These are phyloP conservation scores for Nomia melanderi DNA, from an alignment of 1,140 invertebrate genomes.

Conservation along the genomic window DNA sequence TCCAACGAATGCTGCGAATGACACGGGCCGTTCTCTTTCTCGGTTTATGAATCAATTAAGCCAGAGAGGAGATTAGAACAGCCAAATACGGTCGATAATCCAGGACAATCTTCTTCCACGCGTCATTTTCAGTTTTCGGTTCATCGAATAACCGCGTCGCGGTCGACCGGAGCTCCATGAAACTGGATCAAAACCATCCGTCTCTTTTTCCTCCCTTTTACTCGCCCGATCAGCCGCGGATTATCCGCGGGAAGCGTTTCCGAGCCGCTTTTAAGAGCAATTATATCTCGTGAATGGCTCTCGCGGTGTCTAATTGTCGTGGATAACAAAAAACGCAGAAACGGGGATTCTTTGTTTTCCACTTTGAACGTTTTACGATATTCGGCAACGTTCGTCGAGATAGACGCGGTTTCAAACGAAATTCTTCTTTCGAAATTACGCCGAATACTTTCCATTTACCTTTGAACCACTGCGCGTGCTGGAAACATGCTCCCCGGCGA, in stretches of 20 bases:
- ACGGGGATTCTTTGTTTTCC: constrained; percentile 1
- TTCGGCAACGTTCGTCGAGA: neutral
- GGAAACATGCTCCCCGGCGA: too few species aligned
- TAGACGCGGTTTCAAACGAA: neutral
- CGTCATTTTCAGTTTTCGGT: constrained; percentile 58
- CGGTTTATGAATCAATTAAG: too few species aligned
- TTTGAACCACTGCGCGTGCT: too few species aligned
- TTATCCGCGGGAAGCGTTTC: constrained; percentile 41
- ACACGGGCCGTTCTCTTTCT: too few species aligned
- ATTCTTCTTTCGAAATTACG: too few species aligned
- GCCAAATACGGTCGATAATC: too few species aligned
- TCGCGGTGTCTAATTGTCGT: constrained; percentile 32
- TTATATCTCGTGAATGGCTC: constrained; percentile 54
- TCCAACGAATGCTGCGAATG: too few species aligned
- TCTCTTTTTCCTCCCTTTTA: constrained; percentile 9
- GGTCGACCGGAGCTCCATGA: constrained; percentile 47
- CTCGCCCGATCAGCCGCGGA: constrained; percentile 33
- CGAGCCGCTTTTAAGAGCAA: constrained; percentile 51
- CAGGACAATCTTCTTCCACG: constrained; percentile 13
- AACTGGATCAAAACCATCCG: constrained; percentile 51
- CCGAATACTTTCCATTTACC: too few species aligned
- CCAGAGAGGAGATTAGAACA: too few species aligned
- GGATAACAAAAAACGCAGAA: constrained; percentile 22
- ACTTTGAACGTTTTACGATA: constrained; percentile 2
- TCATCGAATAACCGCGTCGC: constrained; percentile 44